Conservation (phyloP, 2,797 vertebrate species). For the Pseudochirops corinnae region DNA sequence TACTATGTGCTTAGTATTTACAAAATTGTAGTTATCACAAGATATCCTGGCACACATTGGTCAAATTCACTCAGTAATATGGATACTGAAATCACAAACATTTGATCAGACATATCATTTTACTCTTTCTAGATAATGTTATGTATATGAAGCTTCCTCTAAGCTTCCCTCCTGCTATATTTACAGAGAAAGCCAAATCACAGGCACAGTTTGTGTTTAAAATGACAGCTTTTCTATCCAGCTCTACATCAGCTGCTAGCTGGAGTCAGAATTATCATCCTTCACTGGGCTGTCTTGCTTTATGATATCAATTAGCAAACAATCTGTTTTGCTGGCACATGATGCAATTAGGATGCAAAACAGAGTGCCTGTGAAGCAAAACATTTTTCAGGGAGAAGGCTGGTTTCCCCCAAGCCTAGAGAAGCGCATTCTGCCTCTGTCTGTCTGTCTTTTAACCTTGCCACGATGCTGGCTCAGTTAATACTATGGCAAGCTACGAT, state of each 20-base stretch:
- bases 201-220: slow-evolving; percentile 69
- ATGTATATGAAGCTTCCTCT: slow-evolving; percentile 44
- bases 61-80: slow-evolving; percentile 7
- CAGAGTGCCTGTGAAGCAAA: slow-evolving; percentile 76
- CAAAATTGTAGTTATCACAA: background rate
- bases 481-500: slow-evolving; percentile 16
- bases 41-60: slow-evolving; percentile 5
- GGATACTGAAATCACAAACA: slow-evolving; percentile 57
- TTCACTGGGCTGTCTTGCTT: slow-evolving; percentile 78
- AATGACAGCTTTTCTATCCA: slow-evolving; percentile 74
- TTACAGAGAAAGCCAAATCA: slow-evolving; percentile 65
- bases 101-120: slow-evolving; percentile 55
- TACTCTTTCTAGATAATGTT: slow-evolving; percentile 44
- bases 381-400: slow-evolving; percentile 70
- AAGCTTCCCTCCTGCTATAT: slow-evolving; percentile 57
- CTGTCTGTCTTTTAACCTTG: slow-evolving; percentile 66
- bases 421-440: slow-evolving; percentile 13
- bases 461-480: slow-evolving; percentile 42
- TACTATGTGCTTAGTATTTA: background rate
- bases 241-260: slow-evolving; percentile 68
- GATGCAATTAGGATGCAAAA: slow-evolving; percentile 78
- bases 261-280: slow-evolving; percentile 75
- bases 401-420: slow-evolving; percentile 45
- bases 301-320: slow-evolving; percentile 80
- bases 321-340: slow-evolving; percentile 78